A percentile compares a stretch with the other conserved stretches of the same genome.
phyloP scores from a whole-genome alignment of 1,140 invertebrate species.

The Batillaria attramentaria region DNA sequence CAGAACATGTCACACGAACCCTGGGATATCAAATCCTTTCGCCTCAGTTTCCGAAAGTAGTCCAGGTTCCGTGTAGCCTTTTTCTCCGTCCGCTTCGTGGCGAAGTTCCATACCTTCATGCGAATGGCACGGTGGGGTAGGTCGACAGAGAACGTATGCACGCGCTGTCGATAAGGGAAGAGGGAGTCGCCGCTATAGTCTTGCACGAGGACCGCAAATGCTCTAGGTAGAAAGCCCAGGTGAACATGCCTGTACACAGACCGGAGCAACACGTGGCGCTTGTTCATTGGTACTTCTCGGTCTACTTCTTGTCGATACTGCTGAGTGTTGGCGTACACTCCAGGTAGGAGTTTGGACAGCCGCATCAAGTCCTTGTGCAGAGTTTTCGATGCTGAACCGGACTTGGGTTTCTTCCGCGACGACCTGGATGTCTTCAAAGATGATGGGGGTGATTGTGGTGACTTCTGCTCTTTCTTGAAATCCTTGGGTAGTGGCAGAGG shows the following conservation, averaged over 20 bases:
- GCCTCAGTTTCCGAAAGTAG: slow-evolving; percentile 22
- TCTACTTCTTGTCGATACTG: slow-evolving; percentile 41
- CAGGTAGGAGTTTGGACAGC: slow-evolving; percentile 41
- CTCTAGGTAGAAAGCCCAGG: slow-evolving; percentile 37
- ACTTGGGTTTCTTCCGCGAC: background rate
- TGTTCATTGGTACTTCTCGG: slow-evolving; percentile 15
- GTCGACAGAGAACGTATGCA: slow-evolving; percentile 39
- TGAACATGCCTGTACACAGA: slow-evolving; percentile 39
- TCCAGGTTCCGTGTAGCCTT: slow-evolving; percentile 26
- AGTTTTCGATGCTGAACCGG: background rate
- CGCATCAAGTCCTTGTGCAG: slow-evolving; percentile 37
- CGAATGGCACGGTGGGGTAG: slow-evolving; percentile 31
- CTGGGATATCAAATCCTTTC: slow-evolving; percentile 34
- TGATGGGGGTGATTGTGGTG: too few species aligned
- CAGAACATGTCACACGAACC: slow-evolving; percentile 47
- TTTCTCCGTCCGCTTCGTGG: slow-evolving; percentile 21
- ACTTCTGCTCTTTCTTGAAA: too few species aligned
- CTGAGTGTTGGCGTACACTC: slow-evolving; percentile 40
- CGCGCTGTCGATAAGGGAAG: slow-evolving; percentile 39
- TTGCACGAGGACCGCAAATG: slow-evolving; percentile 43
- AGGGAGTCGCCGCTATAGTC: slow-evolving; percentile 38
- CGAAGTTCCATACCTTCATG: slow-evolving; percentile 42
- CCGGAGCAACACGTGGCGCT: slow-evolving; percentile 39
- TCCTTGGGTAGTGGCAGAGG: too few species aligned
- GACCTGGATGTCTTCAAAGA: too few species aligned